Evolutionary conservation across 1,140 invertebrate species (phyloP).

Genomic region (Pomacea maculata): DNA sequence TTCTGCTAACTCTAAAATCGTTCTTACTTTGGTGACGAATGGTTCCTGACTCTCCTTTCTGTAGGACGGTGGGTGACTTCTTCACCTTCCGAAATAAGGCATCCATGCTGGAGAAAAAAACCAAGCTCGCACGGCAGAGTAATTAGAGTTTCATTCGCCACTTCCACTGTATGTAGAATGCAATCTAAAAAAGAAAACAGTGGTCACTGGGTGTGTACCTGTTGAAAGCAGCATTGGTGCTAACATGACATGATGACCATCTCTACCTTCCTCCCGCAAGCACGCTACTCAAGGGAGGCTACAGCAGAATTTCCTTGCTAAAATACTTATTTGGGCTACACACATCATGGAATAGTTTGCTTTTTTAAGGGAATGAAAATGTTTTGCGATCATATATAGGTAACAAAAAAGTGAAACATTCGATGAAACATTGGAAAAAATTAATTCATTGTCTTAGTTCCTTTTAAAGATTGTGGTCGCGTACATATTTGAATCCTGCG

Average conservation of each 20-base stretch:
- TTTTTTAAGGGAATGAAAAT: no score
- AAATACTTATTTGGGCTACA: no score
- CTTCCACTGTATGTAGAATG: neutral
- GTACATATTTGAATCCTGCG: no score
- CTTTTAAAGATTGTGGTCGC: no score
- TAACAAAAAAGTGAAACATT: no score
- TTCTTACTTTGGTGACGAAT: conserved; percentile 16
- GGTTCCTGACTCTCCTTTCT: conserved; percentile 14
- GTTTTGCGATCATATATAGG: no score
- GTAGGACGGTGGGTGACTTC: conserved; percentile 19
- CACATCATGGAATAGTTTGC: no score
- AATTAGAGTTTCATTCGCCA: conserved; percentile 5
- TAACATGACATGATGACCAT: neutral
- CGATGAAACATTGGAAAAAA: no score
- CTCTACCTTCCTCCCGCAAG: neutral
- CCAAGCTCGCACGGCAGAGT: neutral
- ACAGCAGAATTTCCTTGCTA: neutral
- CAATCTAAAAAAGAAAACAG: neutral
- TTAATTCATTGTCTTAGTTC: no score
- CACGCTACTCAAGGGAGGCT: neutral
- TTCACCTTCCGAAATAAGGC: conserved; percentile 28
- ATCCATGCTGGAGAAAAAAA: conserved; percentile 22
- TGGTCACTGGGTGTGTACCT: neutral
- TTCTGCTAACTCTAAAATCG: no score
- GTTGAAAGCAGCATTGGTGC: neutral